phyloP scores from a whole-genome alignment of 2,113 vertebrate species.

The Rallus limicola region DNA sequence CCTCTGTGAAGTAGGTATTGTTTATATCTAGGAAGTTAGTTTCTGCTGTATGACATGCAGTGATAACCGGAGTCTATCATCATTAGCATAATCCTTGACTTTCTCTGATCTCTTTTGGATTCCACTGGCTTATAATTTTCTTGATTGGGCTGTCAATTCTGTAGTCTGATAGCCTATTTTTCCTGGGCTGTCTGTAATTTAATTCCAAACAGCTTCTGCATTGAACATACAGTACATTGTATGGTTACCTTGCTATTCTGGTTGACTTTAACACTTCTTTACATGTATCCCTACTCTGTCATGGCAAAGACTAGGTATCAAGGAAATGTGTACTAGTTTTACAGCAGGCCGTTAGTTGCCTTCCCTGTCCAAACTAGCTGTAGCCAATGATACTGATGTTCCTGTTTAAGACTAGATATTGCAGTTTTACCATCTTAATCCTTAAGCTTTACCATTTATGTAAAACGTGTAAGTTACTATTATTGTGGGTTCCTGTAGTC shows the following conservation, averaged over 20 bases:
- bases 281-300: neutral
- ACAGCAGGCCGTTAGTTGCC: neutral
- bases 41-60: neutral
- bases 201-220: neutral
- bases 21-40: neutral
- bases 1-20: neutral
- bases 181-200: neutral
- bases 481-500: neutral
- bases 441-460: neutral
- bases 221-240: accelerated
- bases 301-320: neutral
- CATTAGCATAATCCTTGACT: neutral
- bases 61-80: neutral
- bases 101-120: neutral
- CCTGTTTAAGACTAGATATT: neutral
- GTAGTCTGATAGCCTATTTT: neutral
- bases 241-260: neutral
- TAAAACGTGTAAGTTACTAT: neutral
- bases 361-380: neutral
- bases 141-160: neutral
- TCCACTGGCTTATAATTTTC: neutral
- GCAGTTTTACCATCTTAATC: neutral
- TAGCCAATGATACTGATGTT: neutral
- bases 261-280: neutral
- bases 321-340: neutral